These are phyloP conservation scores for Drosophila fuyamai DNA, from an alignment of 1,140 invertebrate species.

Conservation along the genomic window DNA sequence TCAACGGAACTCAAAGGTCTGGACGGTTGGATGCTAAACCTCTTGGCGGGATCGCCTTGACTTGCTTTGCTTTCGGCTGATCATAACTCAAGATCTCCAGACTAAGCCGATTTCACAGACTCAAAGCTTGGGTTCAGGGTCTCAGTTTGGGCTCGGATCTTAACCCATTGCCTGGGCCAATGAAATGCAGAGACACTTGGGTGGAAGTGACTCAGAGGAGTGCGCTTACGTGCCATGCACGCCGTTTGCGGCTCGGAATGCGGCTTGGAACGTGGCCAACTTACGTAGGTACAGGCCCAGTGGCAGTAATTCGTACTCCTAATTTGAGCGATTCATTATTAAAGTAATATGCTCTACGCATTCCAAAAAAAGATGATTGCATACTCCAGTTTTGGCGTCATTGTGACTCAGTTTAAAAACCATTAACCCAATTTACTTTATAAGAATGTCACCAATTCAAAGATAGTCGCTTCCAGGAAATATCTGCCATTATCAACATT, in stretches of 20 bases:
- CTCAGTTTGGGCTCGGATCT: constrained; percentile 11
- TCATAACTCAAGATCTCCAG: constrained; percentile 39
- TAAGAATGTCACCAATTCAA: too few species aligned
- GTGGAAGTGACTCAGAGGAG: constrained; percentile 41
- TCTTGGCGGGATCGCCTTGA: constrained; percentile 20
- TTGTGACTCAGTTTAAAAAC: too few species aligned
- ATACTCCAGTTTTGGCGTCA: too few species aligned
- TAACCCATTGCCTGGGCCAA: constrained; percentile 21
- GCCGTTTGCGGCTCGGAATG: constrained; percentile 39
- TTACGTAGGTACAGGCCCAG: constrained; percentile 23
- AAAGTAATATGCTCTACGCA: background rate
- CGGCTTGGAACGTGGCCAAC: constrained; percentile 33
- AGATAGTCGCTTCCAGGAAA: too few species aligned
- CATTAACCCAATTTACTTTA: too few species aligned
- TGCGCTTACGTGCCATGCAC: constrained; percentile 40
- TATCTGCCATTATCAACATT: too few species aligned
- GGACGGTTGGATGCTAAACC: constrained; percentile 14
- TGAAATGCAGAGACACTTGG: constrained; percentile 46
- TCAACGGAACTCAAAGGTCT: background rate
- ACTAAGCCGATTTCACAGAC: constrained; percentile 49
- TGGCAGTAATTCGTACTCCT: constrained; percentile 18
- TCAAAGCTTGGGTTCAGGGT: constrained; percentile 36
- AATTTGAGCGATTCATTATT: background rate
- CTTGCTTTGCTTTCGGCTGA: constrained; percentile 7
- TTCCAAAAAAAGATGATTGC: background rate